Base-by-base conservation (phyloP, 2,113 vertebrate genomes). In the Pangasianodon gigas region DNA sequence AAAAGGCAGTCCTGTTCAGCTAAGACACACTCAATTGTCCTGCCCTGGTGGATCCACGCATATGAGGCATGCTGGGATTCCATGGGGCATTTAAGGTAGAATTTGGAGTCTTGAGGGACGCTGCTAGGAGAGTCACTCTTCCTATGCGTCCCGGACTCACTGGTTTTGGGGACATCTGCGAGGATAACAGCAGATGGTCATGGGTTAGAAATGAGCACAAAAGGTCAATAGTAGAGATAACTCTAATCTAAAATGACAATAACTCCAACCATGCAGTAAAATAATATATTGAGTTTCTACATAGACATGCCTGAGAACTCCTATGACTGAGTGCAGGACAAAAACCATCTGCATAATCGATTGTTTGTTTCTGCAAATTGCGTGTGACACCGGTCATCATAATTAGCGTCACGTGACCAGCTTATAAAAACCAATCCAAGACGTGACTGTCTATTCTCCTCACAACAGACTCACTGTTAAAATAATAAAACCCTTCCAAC, bases 21-120 rank as follows among this genome's bases (percentile, higher is more conserved):
- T 0, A 0, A 0, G 26, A 13, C 21, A 69, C 95, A 95, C 10
- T 77, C 1, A 0, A 2, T 87, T 0, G 0, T 0, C 0, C 3
- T 5, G 0, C 2, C 1, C 0, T 3, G 0, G 71, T 90, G 87
- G 6, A 0, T 0, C 96, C 96, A 96, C 75, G 9, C 75, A 29
- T 96, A 95, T 7, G 86, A 2, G 32, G 96, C 96, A 1, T 95
- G 94, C 44, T 29, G 86, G 29, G 95, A 96, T 0, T 0, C 74
- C n/a, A 92, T 10, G 0, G 93, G 92, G 44, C 96, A 96, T 4
- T 0, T 7, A 3, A 96, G 90, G 91, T 90, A 94, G 44, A 91
- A 87, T 13, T 29, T 92, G 4, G 93, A 92, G 16, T 58, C 0
- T 0, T 1, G 0, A 0, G 88, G 24, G 77, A 95, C 0, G 2